phyloP scores from a whole-genome alignment of 92 coral and sea anemone species.

The Porites cylindrica region DNA sequence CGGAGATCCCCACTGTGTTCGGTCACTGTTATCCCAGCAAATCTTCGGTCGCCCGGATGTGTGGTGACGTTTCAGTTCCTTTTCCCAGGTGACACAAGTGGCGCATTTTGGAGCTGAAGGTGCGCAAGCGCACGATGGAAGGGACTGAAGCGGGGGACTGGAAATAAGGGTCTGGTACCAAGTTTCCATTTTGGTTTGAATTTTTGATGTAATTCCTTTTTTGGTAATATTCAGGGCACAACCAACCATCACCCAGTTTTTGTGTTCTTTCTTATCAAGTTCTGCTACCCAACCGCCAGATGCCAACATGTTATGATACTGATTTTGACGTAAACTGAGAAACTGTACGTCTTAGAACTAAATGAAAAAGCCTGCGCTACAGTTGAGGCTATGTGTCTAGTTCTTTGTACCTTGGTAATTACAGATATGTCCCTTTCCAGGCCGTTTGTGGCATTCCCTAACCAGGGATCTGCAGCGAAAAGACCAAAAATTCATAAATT shows the following conservation, averaged over 20 bases:
- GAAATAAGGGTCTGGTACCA: constrained; percentile 51
- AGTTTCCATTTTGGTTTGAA: constrained; percentile 42
- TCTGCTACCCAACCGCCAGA: no score
- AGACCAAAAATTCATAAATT: no score
- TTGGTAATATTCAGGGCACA: constrained; percentile 59
- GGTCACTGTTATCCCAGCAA: constrained; percentile 87
- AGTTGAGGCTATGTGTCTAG: no score
- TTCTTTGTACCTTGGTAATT: no score
- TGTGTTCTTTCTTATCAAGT: constrained; percentile 49
- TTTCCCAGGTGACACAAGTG: constrained; percentile 26
- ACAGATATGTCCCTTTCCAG: no score
- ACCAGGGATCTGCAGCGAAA: no score
- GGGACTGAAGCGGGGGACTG: constrained; percentile 42
- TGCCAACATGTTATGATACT: no score
- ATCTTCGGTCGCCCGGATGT: constrained; percentile 51
- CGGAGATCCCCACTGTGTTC: constrained; percentile 79
- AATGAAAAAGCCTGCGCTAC: no score
- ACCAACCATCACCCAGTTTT: constrained; percentile 88
- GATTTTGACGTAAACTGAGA: no score
- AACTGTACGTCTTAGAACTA: no score
- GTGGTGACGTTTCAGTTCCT: constrained; percentile 59
- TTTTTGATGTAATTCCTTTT: constrained; percentile 61
- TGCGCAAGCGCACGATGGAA: constrained; percentile 40
- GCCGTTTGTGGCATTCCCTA: no score
- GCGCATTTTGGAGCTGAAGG: constrained; percentile 12